Evolutionary conservation across 1,140 invertebrate genomes (phyloP).

Genomic region (Cydia amplana): DNA sequence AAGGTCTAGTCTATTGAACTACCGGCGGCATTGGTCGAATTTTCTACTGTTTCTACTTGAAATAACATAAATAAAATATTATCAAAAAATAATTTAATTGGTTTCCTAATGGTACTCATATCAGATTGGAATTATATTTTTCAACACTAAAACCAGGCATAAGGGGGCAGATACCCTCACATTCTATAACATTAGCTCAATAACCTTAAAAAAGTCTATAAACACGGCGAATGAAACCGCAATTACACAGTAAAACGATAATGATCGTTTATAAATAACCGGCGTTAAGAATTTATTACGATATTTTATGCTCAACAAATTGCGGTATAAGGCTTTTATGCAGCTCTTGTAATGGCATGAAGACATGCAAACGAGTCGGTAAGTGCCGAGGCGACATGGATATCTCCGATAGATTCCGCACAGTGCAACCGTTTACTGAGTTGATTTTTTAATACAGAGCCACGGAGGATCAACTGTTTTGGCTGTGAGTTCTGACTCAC

Average conservation of each 20-base stretch:
- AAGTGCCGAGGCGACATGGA: not conserved
- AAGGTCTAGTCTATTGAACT: not conserved
- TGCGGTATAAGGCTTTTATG: slow-evolving; percentile 10
- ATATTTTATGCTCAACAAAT: slow-evolving; percentile 32
- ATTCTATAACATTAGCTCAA: not conserved
- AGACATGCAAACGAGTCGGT: slow-evolving; percentile 30
- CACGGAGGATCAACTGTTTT: too few relatives aligned
- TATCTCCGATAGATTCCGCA: not conserved
- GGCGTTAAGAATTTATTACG: slow-evolving; percentile 25
- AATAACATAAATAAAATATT: too few relatives aligned
- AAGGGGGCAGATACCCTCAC: not conserved
- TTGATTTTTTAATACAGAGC: too few relatives aligned
- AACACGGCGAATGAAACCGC: not conserved
- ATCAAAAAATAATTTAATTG: too few relatives aligned
- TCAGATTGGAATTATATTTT: not conserved
- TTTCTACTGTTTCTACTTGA: too few relatives aligned
- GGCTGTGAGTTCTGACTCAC: too few relatives aligned
- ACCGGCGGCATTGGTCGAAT: too few relatives aligned
- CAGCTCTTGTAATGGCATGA: slow-evolving; percentile 27
- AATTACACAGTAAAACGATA: slow-evolving; percentile 19
- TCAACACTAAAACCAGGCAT: not conserved
- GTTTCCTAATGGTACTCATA: too few relatives aligned
- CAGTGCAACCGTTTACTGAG: too few relatives aligned
- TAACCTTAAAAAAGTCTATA: not conserved
- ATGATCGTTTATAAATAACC: slow-evolving; percentile 20